Evolutionary conservation across 2,888 invertebrate species (phyloP).

Genomic region (Leucophora obtusa): DNA sequence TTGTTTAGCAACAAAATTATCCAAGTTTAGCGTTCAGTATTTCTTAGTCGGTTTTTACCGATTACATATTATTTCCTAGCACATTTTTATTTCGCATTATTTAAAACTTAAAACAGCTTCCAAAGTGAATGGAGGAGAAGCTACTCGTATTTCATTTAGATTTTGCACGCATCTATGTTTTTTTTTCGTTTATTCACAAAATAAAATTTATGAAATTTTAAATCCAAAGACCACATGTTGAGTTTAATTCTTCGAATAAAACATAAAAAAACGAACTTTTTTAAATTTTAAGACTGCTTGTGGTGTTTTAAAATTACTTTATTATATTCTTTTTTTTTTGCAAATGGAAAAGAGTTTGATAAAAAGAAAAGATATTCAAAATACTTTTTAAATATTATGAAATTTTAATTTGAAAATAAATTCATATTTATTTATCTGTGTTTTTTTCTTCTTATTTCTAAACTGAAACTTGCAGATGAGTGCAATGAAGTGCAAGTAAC

Average conservation of each 20-base stretch:
- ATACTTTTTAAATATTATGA: neutral
- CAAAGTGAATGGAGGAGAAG: neutral
- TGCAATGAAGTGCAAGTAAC: constrained; percentile 31
- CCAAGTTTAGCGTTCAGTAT: neutral
- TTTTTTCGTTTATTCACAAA: constrained; percentile 26
- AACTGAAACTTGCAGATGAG: neutral
- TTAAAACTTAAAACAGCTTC: constrained; percentile 2
- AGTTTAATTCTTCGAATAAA: constrained; percentile 33
- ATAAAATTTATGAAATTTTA: constrained; percentile 50
- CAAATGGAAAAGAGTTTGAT: neutral
- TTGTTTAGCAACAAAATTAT: no score
- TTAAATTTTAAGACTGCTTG: constrained; percentile 53
- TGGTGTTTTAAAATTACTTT: constrained; percentile 60
- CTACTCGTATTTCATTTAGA: constrained; percentile 42
- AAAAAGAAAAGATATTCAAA: neutral
- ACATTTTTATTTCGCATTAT: neutral
- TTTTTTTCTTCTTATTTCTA: neutral
- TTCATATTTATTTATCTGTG: constrained; percentile 25
- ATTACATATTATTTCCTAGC: neutral
- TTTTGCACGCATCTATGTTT: constrained; percentile 32
- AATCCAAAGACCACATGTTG: constrained; percentile 55
- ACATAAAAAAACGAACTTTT: constrained; percentile 15
- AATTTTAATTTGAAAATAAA: constrained; percentile 34
- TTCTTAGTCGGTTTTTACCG: neutral
- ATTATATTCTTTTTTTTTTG: constrained; percentile 12